Base-by-base conservation (phyloP, 2,797 vertebrate genomes). In the Takifugu ocellatus region DNA sequence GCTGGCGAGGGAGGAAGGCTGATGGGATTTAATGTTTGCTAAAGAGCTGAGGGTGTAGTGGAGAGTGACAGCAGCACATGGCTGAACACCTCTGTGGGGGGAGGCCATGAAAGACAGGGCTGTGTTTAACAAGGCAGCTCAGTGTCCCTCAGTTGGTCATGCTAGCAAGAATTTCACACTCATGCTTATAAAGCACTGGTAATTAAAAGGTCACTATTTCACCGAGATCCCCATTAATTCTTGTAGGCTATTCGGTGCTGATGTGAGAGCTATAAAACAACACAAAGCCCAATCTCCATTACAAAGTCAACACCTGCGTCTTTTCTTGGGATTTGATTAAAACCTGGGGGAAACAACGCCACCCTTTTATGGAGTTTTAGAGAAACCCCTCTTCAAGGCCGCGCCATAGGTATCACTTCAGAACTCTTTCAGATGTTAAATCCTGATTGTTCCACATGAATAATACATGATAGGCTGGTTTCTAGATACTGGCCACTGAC, bases 21-120 rank as follows among this genome's bases (percentile, higher is more conserved):
- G 77, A 53, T 75, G 67, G 49, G 62, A 66, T 75, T 75, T 77
- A 78, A 81, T 74, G 77, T 78, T 83, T 77, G 55, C 82, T 84
- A 81, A 83, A 83, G 74, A 84, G 77, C 70, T 59, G 63, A 21
- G 59, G 52, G 75, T 69, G 70, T 63, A 66, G 2, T 45, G 77
- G 66, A 81, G 88, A 89, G 74, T 78, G 87, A 87, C 84, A 84
- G 84, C 63, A 74, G 60, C 82, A 87, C 81, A 80, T 84, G 87
- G 72, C 67, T 72, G 74, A 74, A 60, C 39, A 44, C 70, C 68
- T 78, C 72, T 68, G 67, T 70, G 59, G 72, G 68, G 72, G 63
- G 66, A 61, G 56, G 66, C 72, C 59, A 61, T 78, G 84, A 87
- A 86, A 87, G 75, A 79, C 39, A 6, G 74, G 74, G 74, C 73